These are phyloP conservation scores for Tetragnatha montana DNA, from an alignment of 2,888 invertebrate species.

Conservation along the genomic window DNA sequence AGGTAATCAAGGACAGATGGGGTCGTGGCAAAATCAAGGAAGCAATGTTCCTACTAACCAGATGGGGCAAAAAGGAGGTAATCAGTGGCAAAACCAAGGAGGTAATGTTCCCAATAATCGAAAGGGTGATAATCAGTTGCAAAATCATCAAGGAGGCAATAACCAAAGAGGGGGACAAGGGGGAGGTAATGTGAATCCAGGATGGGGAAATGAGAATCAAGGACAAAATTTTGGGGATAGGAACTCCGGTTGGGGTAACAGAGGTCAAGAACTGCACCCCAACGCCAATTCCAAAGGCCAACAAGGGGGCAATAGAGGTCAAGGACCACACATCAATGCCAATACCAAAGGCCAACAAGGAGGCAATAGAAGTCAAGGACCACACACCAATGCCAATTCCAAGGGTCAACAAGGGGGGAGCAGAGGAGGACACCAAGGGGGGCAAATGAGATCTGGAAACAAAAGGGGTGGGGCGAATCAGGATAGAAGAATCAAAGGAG, in stretches of 20 bases:
- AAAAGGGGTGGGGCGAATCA: neutral
- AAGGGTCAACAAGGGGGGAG: neutral
- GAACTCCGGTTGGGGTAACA: neutral
- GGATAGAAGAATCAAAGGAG: neutral
- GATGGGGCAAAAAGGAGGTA: neutral
- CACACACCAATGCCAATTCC: neutral
- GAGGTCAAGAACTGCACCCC: neutral
- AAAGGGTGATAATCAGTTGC: neutral
- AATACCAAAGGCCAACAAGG: neutral
- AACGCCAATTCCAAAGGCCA: neutral
- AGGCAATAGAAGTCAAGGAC: neutral
- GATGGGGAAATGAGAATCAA: conserved; percentile 2
- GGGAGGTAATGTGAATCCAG: neutral
- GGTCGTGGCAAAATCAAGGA: neutral
- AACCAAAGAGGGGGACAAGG: conserved; percentile 12
- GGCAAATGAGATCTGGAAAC: neutral
- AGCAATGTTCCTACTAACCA: neutral
- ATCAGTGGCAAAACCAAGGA: no score
- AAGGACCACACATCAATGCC: no score
- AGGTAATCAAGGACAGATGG: conserved; percentile 11
- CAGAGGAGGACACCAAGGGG: neutral
- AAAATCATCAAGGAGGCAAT: neutral
- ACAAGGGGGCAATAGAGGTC: neutral
- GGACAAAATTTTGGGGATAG: neutral
- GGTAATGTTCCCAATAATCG: no score